Conservation (phyloP, 2,113 vertebrate genomes). For the Meles meles region DNA sequence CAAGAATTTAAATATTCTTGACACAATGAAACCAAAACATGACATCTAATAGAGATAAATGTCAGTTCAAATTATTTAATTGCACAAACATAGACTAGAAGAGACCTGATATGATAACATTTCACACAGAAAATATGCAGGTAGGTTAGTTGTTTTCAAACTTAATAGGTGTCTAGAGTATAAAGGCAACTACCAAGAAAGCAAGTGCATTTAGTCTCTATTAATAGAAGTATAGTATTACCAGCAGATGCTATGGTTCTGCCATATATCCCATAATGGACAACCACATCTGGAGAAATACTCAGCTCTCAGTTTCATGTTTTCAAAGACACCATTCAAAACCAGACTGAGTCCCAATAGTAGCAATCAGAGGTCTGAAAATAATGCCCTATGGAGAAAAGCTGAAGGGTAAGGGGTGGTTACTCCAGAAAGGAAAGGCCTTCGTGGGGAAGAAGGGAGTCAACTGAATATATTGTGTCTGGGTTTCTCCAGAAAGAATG, state of each 20-base stretch:
- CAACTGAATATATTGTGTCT: not conserved
- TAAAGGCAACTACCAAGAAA: slow-evolving; percentile 13
- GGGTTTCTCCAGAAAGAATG: slow-evolving; percentile 8
- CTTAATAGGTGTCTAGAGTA: slow-evolving; percentile 16
- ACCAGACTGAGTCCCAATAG: slow-evolving; percentile 21
- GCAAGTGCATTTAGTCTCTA: slow-evolving; percentile 21
- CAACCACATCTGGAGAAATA: not conserved
- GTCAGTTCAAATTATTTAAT: slow-evolving; percentile 42
- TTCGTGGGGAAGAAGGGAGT: not conserved
- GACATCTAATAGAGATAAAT: slow-evolving; percentile 44
- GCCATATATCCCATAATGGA: not conserved
- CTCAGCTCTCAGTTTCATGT: slow-evolving; percentile 4
- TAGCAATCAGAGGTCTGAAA: slow-evolving; percentile 46
- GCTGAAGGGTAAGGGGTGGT: not conserved
- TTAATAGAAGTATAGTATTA: slow-evolving; percentile 39
- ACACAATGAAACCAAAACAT: slow-evolving; percentile 38
- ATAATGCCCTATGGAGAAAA: slow-evolving; percentile 38
- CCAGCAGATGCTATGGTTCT: not conserved
- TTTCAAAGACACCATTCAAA: slow-evolving; percentile 50
- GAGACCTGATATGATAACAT: slow-evolving; percentile 30
- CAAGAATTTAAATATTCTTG: slow-evolving; percentile 44
- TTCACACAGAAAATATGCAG: slow-evolving; percentile 49
- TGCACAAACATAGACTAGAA: slow-evolving; percentile 25
- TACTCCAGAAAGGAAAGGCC: not conserved
- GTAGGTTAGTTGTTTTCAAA: not conserved